Percentiles rank a stretch among this genome's conserved stretches.
Conservation (phyloP, 2,113 vertebrate genomes). For the Elgaria multicarinata region DNA sequence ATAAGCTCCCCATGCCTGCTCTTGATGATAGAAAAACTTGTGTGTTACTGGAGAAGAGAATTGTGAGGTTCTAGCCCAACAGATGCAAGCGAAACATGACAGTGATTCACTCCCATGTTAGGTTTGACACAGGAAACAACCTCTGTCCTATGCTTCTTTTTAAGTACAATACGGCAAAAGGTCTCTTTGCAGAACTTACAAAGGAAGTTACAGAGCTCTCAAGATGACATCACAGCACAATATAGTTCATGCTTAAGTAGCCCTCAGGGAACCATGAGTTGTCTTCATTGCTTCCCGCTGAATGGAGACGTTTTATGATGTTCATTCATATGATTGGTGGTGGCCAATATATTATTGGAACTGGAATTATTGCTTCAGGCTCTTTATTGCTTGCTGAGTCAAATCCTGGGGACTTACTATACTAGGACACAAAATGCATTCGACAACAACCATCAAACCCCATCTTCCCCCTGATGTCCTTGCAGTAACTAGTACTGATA, state of each 20-base stretch:
- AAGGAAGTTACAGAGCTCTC: constrained; percentile 1
- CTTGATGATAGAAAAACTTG: neutral
- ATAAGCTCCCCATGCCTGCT: neutral
- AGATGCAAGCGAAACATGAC: too few species aligned
- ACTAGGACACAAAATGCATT: constrained; percentile 16
- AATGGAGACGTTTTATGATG: neutral
- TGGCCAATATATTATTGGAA: neutral
- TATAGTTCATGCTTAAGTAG: neutral
- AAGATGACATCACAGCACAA: constrained; percentile 28
- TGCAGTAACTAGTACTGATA: neutral
- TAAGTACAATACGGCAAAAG: neutral
- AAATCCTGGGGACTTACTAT: constrained; percentile 7
- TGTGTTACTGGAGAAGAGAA: neutral
- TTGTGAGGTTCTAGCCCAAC: neutral
- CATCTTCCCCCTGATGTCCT: neutral
- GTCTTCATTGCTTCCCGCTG: constrained; percentile 1
- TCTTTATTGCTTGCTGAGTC: constrained; percentile 12
- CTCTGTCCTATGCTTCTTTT: neutral
- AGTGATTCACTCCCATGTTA: too few species aligned
- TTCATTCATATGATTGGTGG: neutral
- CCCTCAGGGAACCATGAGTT: neutral
- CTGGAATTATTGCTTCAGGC: neutral
- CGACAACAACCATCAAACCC: neutral
- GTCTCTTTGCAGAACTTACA: neutral
- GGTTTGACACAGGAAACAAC: neutral